phyloP scores from a whole-genome alignment of 2,888 invertebrate species.

The Tenthredo mesomela region DNA sequence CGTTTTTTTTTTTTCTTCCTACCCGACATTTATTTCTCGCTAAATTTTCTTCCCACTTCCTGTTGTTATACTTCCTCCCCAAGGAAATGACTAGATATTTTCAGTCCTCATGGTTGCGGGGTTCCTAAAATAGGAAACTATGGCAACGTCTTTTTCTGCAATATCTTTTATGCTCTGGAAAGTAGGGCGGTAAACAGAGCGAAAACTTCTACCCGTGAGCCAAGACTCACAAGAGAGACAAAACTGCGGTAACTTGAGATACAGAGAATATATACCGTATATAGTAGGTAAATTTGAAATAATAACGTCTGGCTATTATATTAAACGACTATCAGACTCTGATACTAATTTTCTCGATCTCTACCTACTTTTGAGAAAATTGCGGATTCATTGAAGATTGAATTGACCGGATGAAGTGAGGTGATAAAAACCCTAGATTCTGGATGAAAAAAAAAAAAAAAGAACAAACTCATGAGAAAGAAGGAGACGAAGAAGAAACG shows the following conservation, averaged over 20 bases:
- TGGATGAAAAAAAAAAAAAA: neutral
- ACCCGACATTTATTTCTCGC: neutral
- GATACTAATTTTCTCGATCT: neutral
- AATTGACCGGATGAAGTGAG: neutral
- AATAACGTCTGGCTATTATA: neutral
- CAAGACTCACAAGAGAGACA: neutral
- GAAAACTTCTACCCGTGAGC: constrained; percentile 1
- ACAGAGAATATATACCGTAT: too few relatives aligned
- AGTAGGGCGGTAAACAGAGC: constrained; percentile 43
- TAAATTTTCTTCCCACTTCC: neutral
- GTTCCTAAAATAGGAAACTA: constrained; percentile 15
- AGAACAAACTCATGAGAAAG: neutral
- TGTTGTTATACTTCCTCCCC: neutral
- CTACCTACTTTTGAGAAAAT: neutral
- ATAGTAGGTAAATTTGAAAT: neutral
- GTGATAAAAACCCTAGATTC: neutral
- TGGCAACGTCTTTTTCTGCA: neutral
- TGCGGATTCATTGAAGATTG: too few relatives aligned
- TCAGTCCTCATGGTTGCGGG: neutral
- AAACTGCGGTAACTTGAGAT: neutral
- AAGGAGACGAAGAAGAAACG: neutral
- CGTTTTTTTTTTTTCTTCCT: too few relatives aligned
- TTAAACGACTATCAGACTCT: neutral
- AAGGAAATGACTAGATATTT: neutral
- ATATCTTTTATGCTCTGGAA: constrained; percentile 19